These are phyloP conservation scores for Ylistrum balloti DNA, from an alignment of 1,140 invertebrate genomes.

Conservation along the genomic window DNA sequence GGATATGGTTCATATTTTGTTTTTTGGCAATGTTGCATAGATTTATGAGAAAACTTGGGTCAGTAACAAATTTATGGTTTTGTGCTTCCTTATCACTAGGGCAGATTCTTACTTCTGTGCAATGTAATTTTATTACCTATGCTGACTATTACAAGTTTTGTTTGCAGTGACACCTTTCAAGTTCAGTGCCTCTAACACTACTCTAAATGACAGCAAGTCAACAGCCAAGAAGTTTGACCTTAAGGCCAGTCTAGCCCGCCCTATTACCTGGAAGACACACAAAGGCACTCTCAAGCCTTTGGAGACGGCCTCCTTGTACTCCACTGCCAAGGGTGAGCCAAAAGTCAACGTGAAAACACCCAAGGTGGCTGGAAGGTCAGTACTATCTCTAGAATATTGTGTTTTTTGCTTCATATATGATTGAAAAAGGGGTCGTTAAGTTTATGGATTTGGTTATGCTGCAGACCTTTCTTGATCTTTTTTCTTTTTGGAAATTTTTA, in stretches of 20 bases:
- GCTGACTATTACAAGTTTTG: conserved; percentile 41
- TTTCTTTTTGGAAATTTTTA: background rate
- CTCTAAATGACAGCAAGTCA: conserved; percentile 64
- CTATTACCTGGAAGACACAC: conserved; percentile 78
- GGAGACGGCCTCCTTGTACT: conserved; percentile 54
- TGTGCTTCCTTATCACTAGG: too few relatives aligned
- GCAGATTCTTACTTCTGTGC: too few relatives aligned
- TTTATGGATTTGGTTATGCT: background rate
- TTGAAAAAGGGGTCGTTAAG: background rate
- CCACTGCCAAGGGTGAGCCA: background rate
- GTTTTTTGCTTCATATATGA: background rate
- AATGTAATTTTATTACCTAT: too few relatives aligned
- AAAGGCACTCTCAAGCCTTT: conserved; percentile 77
- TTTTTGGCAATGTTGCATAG: too few relatives aligned
- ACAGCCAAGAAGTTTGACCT: conserved; percentile 76
- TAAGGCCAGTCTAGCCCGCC: conserved; percentile 77
- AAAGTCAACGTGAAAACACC: conserved; percentile 1
- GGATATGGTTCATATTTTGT: too few relatives aligned
- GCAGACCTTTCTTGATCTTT: background rate
- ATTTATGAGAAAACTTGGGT: too few relatives aligned
- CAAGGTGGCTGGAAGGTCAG: conserved; percentile 57
- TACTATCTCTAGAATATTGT: background rate
- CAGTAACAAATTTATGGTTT: too few relatives aligned
- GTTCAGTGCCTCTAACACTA: conserved; percentile 67
- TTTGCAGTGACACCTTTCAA: conserved; percentile 74